Percentiles rank a stretch among this genome's conserved stretches.
phyloP scores from a whole-genome alignment of 2,797 vertebrate species.

The Thamnophis elegans region DNA sequence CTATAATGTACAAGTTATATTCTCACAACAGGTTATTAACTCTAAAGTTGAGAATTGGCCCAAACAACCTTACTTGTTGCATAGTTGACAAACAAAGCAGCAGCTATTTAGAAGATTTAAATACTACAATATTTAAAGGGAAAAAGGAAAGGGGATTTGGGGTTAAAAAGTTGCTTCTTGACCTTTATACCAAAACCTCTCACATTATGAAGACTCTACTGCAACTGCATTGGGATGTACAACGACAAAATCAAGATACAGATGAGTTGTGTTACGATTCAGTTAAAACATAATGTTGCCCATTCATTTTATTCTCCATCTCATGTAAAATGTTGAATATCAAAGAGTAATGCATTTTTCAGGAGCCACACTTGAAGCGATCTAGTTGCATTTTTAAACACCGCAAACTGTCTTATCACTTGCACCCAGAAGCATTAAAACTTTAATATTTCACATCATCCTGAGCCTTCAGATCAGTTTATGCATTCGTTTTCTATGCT shows the following conservation, averaged over 20 bases:
- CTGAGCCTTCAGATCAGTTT: background rate
- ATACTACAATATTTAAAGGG: background rate
- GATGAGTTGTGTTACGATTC: background rate
- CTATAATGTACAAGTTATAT: background rate
- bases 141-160: background rate
- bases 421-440: background rate
- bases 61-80: background rate
- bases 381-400: slow-evolving; percentile 10
- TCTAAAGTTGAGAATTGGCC: background rate
- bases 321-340: background rate
- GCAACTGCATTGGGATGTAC: background rate
- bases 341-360: slow-evolving; percentile 13
- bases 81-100: background rate
- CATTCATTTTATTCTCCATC: background rate
- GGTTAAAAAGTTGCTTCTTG: background rate
- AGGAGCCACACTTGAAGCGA: slow-evolving; percentile 11
- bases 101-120: background rate
- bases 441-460: background rate
- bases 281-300: background rate
- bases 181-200: background rate
- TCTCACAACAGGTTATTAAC: background rate
- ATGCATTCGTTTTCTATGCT: background rate
- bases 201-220: background rate
- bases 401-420: background rate
- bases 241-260: background rate